Evolutionary conservation across 1,140 invertebrate genomes (phyloP).

Genomic region (Eriocheir sinensis): DNA sequence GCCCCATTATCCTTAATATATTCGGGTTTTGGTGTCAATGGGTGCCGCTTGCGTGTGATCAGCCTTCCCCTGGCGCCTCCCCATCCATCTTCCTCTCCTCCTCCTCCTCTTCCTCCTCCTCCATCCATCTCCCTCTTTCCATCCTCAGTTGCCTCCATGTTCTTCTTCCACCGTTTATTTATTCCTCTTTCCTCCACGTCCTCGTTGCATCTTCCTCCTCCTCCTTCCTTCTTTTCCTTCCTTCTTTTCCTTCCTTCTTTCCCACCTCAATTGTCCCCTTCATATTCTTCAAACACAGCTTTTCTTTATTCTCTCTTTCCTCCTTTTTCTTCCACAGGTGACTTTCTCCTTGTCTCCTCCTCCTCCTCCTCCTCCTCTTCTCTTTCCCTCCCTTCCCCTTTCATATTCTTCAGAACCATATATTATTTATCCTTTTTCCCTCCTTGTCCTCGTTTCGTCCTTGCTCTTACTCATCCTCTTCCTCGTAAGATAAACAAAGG

Average conservation of each 20-base stretch:
- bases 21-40: slow-evolving; percentile 4
- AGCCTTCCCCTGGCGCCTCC: not conserved
- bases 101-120: not conserved
- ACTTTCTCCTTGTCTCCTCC: not conserved
- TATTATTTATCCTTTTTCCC: slow-evolving; percentile 39
- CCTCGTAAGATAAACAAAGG: no score
- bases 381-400: no score
- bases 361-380: not conserved
- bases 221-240: not conserved
- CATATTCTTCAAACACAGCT: not conserved
- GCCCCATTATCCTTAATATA: not conserved
- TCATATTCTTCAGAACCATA: no score
- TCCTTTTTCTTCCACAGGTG: not conserved
- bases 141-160: not conserved
- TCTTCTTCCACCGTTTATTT: not conserved
- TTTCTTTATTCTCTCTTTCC: not conserved
- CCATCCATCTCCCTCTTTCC: not conserved
- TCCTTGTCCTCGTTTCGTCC: not conserved
- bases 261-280: not conserved
- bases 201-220: not conserved
- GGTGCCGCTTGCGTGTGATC: not conserved
- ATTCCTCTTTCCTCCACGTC: not conserved
- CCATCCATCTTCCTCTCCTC: not conserved
- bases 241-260: not conserved
- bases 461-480: not conserved